Conservation (phyloP, 2,797 vertebrate species). For the Arctocebus calabarensis region DNA sequence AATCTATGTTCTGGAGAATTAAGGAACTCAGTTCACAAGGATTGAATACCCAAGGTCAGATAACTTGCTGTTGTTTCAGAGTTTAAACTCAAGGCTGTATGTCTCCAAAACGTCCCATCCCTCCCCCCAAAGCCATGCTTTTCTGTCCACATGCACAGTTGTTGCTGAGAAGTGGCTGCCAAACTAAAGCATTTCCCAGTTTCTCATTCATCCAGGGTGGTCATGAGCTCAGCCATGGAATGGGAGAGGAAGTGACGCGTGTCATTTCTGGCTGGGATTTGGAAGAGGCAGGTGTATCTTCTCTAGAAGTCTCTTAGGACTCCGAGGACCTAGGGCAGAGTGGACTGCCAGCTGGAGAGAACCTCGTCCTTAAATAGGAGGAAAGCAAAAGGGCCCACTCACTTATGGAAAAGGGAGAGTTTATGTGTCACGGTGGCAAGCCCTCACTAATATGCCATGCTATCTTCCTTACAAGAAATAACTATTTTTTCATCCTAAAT, state of each 20-base stretch:
- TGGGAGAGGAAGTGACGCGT: not conserved
- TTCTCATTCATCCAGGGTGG: not conserved
- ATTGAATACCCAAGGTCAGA: not conserved
- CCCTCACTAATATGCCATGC: not conserved
- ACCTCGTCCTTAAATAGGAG: not conserved
- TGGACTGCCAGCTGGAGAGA: not conserved
- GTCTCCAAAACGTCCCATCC: not conserved
- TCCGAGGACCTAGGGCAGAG: not conserved
- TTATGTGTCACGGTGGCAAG: not conserved
- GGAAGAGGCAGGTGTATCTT: not conserved
- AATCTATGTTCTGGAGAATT: not conserved
- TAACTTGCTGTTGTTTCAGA: not conserved
- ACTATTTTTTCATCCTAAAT: slow-evolving; percentile 19
- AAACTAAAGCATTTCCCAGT: not conserved
- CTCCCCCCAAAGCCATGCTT: fast-evolving
- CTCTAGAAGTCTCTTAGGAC: not conserved
- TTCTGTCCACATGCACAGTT: not conserved
- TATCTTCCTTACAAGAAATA: slow-evolving; percentile 7
- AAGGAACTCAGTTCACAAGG: not conserved
- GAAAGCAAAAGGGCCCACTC: not conserved
- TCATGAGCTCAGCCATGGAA: not conserved
- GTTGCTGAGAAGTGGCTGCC: not conserved
- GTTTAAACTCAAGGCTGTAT: not conserved
- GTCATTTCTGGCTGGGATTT: not conserved
- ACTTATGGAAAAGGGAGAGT: not conserved